Percentiles rank a stretch among this genome's conserved stretches.
Conservation (phyloP, 92 coral and sea anemone species). For the Muricea muricata region DNA sequence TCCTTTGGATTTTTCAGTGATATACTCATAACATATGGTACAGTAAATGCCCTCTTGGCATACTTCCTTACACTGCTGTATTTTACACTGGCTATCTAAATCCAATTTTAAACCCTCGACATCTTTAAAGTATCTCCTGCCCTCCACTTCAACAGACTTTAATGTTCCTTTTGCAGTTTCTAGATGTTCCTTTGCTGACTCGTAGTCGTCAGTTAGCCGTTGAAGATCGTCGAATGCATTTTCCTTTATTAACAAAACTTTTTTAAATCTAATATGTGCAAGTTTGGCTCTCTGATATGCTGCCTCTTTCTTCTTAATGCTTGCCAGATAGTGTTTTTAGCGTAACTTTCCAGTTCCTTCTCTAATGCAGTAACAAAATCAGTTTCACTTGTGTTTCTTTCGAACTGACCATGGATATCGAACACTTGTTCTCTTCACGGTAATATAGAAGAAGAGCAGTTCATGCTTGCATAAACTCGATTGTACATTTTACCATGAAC, state of each 20-base stretch:
- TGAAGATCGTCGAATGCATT: not conserved
- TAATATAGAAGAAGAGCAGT: not conserved
- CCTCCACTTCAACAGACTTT: slow-evolving; percentile 1
- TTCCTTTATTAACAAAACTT: not conserved
- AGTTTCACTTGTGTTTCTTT: not conserved
- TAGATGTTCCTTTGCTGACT: not conserved
- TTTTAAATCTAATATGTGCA: not conserved
- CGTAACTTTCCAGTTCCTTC: not conserved
- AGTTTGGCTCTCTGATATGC: slow-evolving; percentile 16
- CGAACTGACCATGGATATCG: not conserved
- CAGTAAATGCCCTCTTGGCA: slow-evolving; percentile 73
- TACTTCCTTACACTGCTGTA: slow-evolving; percentile 55
- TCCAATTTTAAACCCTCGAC: slow-evolving; percentile 32
- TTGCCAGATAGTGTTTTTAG: not conserved
- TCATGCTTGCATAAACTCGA: slow-evolving; percentile 3
- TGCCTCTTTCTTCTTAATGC: not conserved
- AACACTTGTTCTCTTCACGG: slow-evolving; percentile 26
- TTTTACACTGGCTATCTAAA: slow-evolving; percentile 61
- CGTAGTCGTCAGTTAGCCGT: slow-evolving; percentile 23
- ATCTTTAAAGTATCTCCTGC: not conserved
- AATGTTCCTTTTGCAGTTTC: slow-evolving; percentile 38
- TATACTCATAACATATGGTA: slow-evolving; percentile 60
- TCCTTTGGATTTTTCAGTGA: slow-evolving; percentile 66
- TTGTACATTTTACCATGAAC: not conserved
- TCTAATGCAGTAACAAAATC: not conserved